Conservation (phyloP, 2,113 vertebrate genomes). For the Ceyx cyanopectus region DNA sequence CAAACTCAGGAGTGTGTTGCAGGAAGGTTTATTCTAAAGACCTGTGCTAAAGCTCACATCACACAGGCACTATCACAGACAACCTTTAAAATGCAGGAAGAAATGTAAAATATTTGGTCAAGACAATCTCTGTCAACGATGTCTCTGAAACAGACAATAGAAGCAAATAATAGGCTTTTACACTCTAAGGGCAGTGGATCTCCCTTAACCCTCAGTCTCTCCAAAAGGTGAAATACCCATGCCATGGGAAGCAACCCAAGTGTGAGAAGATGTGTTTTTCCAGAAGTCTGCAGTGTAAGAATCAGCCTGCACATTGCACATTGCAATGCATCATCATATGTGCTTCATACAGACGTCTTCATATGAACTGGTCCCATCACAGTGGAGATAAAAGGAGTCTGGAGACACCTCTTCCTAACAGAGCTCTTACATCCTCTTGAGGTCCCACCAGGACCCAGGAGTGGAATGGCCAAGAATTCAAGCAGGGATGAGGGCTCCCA, state of each 20-base stretch:
- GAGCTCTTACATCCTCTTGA: background rate
- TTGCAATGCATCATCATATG: too few relatives aligned
- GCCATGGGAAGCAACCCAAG: background rate
- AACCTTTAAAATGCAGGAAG: background rate
- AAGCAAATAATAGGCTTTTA: background rate
- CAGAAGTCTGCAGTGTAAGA: background rate
- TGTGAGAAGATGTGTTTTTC: background rate
- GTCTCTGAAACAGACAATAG: background rate
- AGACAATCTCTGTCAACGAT: background rate
- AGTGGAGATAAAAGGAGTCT: background rate
- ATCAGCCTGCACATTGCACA: background rate
- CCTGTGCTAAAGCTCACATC: background rate
- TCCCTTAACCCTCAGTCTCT: background rate
- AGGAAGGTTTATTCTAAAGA: background rate
- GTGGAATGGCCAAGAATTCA: background rate
- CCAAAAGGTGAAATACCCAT: background rate
- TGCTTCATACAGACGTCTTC: background rate
- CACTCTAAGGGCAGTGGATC: background rate
- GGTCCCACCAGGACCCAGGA: background rate
- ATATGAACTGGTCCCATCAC: background rate
- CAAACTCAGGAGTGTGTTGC: rapidly evolving
- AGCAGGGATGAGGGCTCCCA: background rate
- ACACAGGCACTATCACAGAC: background rate
- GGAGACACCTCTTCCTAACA: background rate
- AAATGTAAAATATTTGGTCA: background rate